phyloP scores from a whole-genome alignment of 2,888 invertebrate genomes.

The Mesorhabditis sp. region DNA sequence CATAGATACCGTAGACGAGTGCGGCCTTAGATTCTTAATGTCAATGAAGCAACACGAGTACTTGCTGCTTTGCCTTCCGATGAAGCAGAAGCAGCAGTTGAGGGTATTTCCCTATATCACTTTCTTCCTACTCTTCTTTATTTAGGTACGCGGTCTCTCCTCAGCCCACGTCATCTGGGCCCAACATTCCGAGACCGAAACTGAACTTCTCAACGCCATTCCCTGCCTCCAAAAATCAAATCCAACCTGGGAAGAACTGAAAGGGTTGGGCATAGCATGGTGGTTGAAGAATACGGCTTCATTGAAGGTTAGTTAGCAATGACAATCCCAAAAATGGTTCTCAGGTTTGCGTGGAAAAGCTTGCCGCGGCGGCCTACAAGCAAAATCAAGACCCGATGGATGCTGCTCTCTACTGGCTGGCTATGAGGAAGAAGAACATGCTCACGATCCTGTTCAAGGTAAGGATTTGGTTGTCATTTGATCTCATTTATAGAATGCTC shows the following conservation, averaged over 20 bases:
- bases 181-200: slow-evolving; percentile 95
- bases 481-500: slow-evolving; percentile 71
- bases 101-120: slow-evolving; percentile 13
- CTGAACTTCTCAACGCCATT: slow-evolving; percentile 78
- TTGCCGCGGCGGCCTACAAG: slow-evolving; percentile 90
- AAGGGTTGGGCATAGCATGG: slow-evolving; percentile 90
- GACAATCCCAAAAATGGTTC: neutral
- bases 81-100: slow-evolving; percentile 74
- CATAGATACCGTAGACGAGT: slow-evolving; percentile 75
- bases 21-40: slow-evolving; percentile 84
- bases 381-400: slow-evolving; percentile 89
- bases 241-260: slow-evolving; percentile 79
- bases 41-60: slow-evolving; percentile 98
- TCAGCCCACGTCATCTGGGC: slow-evolving; percentile 90
- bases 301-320: slow-evolving; percentile 70
- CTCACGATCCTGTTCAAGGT: slow-evolving; percentile 84
- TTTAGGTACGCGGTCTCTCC: slow-evolving; percentile 34
- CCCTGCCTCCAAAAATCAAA: slow-evolving; percentile 67
- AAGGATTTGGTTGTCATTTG: neutral
- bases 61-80: slow-evolving; percentile 83
- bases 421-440: slow-evolving; percentile 94
- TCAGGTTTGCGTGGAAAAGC: slow-evolving; percentile 34
- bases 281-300: slow-evolving; percentile 84
- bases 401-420: slow-evolving; percentile 91
- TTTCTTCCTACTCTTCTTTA: slow-evolving; percentile 6